Evolutionary conservation across 2,797 vertebrate species (phyloP), one percentile per base, ranked within the genome.

Genomic region (Lindbergichthys nudifrons): DNA sequence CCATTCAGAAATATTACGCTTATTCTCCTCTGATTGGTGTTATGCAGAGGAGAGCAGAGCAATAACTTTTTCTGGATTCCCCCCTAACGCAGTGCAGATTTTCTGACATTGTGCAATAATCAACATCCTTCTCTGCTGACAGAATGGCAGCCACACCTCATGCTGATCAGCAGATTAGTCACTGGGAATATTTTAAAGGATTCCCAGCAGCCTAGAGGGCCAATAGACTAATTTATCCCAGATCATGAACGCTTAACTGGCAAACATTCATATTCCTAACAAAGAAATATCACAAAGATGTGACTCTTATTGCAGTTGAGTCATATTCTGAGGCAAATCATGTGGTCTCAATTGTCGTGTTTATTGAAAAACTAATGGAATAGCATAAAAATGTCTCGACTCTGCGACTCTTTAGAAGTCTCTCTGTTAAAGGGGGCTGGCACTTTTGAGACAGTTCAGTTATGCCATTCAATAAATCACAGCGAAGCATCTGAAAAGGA

Each of bases 121-220:
- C 87, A 85, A 80, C 90, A 88, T 87, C 85, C 87, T 84, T 92
- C 84, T 87, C 59, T 80, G 77, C 84, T 83, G 88, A 89, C 87
- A 82, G 81, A 84, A 79, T 46, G 64, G 82, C 85, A 77, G 71
- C 88, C 90, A 87, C 88, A 82, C 87, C 87, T 88, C 78, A 72
- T 78, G 81, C 84, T 78, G 84, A 91, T 92, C 87, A 83, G 83
- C 82, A 90, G 77, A 91, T 87, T 87, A 89, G 82, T 82, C 82
- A 74, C 75, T 76, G 73, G 57, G 74, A 85, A 89, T 83, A 80
- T 84, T 84, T 89, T 82, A 83, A 80, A 75, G 68, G 82, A 62
- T 80, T 84, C 56, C 52, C 68, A 50, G 69, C 73, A 60, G 80
- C 87, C 80, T 52, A 30, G 21, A 60, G 18, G 39, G 80, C 86